Base-by-base conservation (phyloP, 1,140 invertebrate species). In the Drosophila sturtevanti region DNA sequence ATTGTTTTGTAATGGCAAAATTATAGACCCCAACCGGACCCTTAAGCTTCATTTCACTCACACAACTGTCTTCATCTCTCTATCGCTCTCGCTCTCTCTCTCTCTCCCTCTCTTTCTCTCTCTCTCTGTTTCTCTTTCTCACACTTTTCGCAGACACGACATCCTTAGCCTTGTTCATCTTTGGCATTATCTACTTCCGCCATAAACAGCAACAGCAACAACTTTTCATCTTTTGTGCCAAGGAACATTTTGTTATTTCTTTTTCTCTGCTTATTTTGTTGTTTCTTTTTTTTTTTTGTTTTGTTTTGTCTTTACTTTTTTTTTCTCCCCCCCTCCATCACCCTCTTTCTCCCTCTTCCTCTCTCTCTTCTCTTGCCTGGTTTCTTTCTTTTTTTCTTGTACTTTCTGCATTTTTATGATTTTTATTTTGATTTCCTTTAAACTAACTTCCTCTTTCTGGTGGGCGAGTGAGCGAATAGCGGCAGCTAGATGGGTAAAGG, bases 401-500 rank as follows among this genome's bases (percentile, higher is more conserved):
- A 87, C 84, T 80, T 69, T 87, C 79, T 77, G 84, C 84, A 87
- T 89, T 87, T 87, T 87, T 87, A 87, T 87, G 84, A 87, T 87
- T 87, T 87, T 89, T 87, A 89, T 87, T 87, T 89, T 87, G 82
- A 87, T 87, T 87, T 87, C 79, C 84, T 87, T 87, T 87, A 87
- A 87, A 87, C 84, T 87, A 89, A 89, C 76, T 89, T 82, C 58
- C 67, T 31, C 11, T 18, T 31, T 31, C 27, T 48, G 41, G 41
- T 48, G 41, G 41, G 41, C 18, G 41, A 48, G 41, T n/a, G 41
- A 48, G 16, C 37, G n/a, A n/a, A 54, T n/a, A 12, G 35, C 16
- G n/a, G 31, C 55, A 31, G 24, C 55, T 2, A 31, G 4, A 6
- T 31, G 27, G 27, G 1, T 3, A 6, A 7, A 31, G 27, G 27